These are phyloP conservation scores for Sinopyrophorus schimmeli DNA, from an alignment of 2,888 invertebrate species.

Conservation along the genomic window DNA sequence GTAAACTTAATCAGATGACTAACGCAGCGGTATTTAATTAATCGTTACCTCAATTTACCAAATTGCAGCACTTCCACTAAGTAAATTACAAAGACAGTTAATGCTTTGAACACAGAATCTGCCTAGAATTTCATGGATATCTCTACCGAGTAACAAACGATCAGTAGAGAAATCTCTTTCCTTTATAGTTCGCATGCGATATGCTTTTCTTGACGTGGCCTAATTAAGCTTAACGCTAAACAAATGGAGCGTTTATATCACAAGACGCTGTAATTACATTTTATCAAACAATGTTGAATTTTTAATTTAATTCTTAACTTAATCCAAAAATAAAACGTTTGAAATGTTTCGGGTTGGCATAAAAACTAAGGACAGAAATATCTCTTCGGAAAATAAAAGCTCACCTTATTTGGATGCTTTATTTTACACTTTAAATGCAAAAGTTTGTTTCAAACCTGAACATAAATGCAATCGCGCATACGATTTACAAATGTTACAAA, in stretches of 20 bases:
- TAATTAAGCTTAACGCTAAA: slow-evolving; percentile 44
- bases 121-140: slow-evolving; percentile 17
- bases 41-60: slow-evolving; percentile 29
- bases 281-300: slow-evolving; percentile 35
- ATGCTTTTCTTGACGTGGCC: slow-evolving; percentile 36
- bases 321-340: slow-evolving; percentile 17
- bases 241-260: slow-evolving; percentile 42
- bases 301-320: slow-evolving; percentile 29
- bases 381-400: slow-evolving; percentile 11
- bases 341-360: slow-evolving; percentile 11
- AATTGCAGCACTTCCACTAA: slow-evolving; percentile 22
- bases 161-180: slow-evolving; percentile 26
- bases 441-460: slow-evolving; percentile 21
- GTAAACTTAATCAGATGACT: slow-evolving; percentile 17
- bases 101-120: slow-evolving; percentile 26
- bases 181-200: slow-evolving; percentile 28
- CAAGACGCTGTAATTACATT: slow-evolving; percentile 41
- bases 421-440: slow-evolving; percentile 20
- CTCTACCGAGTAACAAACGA: slow-evolving; percentile 22
- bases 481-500: slow-evolving; percentile 37
- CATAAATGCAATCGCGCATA: slow-evolving; percentile 37
- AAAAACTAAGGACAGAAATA: slow-evolving; percentile 11
- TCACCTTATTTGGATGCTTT: slow-evolving; percentile 16
- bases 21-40: slow-evolving; percentile 28
- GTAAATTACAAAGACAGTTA: slow-evolving; percentile 29